Evolutionary conservation across 2,797 vertebrate genomes (phyloP).

Genomic region (Acrossocheilus fasciatus): DNA sequence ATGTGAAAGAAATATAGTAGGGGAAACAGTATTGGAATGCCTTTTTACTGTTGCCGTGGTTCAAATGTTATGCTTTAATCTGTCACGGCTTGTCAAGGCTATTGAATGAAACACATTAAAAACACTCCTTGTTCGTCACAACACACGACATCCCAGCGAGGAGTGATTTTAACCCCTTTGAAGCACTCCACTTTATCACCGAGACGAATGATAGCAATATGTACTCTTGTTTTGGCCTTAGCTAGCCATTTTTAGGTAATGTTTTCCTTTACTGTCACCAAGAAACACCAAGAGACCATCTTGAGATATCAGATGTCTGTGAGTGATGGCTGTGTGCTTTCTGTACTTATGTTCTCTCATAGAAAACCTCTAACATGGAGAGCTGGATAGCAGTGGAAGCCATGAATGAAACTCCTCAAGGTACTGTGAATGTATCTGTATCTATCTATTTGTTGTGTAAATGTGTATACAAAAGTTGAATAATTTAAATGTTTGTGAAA

Average conservation of each 20-base stretch:
- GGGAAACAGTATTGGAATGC: background rate
- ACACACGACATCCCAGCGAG: background rate
- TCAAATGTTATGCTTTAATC: constrained; percentile 30
- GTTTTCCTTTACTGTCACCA: constrained; percentile 9
- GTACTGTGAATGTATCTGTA: background rate
- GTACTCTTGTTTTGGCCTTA: constrained; percentile 23
- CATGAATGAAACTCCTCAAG: background rate
- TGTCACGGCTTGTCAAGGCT: constrained; percentile 18
- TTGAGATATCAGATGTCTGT: constrained; percentile 9
- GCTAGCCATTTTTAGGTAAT: constrained; percentile 29
- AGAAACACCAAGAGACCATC: constrained; percentile 30
- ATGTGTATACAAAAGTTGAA: background rate
- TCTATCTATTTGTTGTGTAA: background rate
- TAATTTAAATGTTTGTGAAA: background rate
- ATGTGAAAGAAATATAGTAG: constrained; percentile 58
- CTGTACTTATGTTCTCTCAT: background rate
- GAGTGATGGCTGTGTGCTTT: constrained; percentile 9
- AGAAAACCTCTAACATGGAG: background rate
- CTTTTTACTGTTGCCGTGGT: constrained; percentile 10
- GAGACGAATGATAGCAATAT: constrained; percentile 38
- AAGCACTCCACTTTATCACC: background rate
- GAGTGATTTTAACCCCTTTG: constrained; percentile 19
- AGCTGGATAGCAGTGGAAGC: background rate
- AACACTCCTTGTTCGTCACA: constrained; percentile 8
- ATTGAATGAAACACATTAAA: constrained; percentile 9